phyloP scores from a whole-genome alignment of 2,888 invertebrate genomes.

The Laothoe populi region DNA sequence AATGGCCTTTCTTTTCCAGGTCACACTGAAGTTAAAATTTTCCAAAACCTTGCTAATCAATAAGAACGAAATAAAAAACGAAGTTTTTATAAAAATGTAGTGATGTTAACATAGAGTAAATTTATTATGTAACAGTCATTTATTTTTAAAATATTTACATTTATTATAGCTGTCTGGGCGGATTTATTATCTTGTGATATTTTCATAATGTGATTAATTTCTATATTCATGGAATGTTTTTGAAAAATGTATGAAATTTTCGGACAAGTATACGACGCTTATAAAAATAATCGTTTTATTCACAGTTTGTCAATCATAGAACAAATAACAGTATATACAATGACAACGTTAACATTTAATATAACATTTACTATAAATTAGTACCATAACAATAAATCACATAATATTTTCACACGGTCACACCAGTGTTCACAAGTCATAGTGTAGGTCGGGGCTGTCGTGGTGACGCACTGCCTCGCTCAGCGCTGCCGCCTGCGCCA shows the following conservation, averaged over 20 bases:
- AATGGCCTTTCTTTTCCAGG: not conserved
- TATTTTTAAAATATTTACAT: conserved; percentile 78
- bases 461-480: conserved; percentile 58
- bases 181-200: conserved; percentile 79
- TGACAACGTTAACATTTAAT: not conserved
- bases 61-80: conserved; percentile 56
- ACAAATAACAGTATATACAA: conserved; percentile 13
- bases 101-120: conserved; percentile 67
- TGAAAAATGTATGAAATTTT: conserved; percentile 78
- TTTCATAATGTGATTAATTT: conserved; percentile 78
- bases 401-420: not conserved
- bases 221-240: conserved; percentile 78
- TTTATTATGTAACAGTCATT: conserved; percentile 71
- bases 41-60: conserved; percentile 55
- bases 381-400: conserved; percentile 4
- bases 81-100: conserved; percentile 62
- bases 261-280: conserved; percentile 75
- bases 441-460: conserved; percentile 65
- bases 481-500: conserved; percentile 57
- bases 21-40: conserved; percentile 27
- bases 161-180: conserved; percentile 78
- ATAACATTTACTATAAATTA: conserved; percentile 15
- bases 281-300: conserved; percentile 59
- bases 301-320: not conserved
- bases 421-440: conserved; percentile 51